Percentiles rank a stretch among this genome's conserved stretches.
Conservation (phyloP, 1,140 invertebrate species). For the Plectrocnemia conspersa region DNA sequence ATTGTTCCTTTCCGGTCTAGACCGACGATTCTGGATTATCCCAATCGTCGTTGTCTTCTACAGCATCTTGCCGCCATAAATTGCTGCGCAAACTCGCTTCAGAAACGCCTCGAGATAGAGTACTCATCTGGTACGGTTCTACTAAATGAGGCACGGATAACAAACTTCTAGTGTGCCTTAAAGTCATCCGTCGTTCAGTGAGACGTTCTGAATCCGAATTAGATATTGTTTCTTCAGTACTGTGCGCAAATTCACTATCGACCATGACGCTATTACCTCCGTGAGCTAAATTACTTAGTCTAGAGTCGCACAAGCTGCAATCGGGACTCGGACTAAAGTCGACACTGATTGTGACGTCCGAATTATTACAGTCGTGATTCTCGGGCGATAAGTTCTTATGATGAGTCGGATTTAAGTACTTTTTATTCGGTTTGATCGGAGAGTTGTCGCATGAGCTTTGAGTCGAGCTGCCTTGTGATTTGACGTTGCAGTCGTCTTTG, state of each 20-base stretch:
- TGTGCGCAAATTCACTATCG: slow-evolving; percentile 18
- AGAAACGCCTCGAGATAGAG: slow-evolving; percentile 41
- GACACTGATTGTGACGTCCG: slow-evolving; percentile 29
- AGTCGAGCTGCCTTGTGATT: slow-evolving; percentile 18
- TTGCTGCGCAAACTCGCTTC: slow-evolving; percentile 37
- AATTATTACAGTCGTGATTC: slow-evolving; percentile 25
- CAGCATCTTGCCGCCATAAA: slow-evolving; percentile 47
- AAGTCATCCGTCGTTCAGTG: slow-evolving; percentile 12
- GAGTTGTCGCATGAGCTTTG: slow-evolving; percentile 18
- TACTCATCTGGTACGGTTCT: slow-evolving; percentile 46
- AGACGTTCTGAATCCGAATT: slow-evolving; percentile 13
- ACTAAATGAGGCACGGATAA: slow-evolving; percentile 41
- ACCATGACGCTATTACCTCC: slow-evolving; percentile 24
- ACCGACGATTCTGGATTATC: slow-evolving; percentile 48
- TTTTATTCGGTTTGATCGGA: slow-evolving; percentile 19
- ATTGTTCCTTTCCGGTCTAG: too few relatives aligned
- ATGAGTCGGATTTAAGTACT: not conserved
- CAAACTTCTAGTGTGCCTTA: slow-evolving; percentile 36
- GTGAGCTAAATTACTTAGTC: slow-evolving; percentile 11
- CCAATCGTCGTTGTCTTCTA: slow-evolving; percentile 39
- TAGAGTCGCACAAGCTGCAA: slow-evolving; percentile 21
- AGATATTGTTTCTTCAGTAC: slow-evolving; percentile 11
- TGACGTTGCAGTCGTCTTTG: slow-evolving; percentile 13
- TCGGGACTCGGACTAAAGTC: slow-evolving; percentile 30
- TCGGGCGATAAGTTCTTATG: slow-evolving; percentile 28